These are phyloP conservation scores for Samia ricini DNA, from an alignment of 1,140 invertebrate genomes.

Conservation along the genomic window DNA sequence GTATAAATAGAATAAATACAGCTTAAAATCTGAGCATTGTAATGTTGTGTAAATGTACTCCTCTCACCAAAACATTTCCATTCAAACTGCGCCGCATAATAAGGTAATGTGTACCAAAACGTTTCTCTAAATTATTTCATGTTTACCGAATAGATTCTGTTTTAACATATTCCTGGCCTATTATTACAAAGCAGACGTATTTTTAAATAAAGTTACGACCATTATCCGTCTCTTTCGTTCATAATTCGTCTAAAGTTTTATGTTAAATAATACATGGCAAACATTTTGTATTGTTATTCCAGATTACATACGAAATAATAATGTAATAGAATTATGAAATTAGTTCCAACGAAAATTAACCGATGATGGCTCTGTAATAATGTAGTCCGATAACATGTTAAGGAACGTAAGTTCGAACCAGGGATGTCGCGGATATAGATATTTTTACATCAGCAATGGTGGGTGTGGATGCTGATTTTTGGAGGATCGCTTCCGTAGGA, in stretches of 20 bases:
- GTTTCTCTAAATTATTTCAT: not conserved
- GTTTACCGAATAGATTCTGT: not conserved
- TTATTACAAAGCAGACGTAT: not conserved
- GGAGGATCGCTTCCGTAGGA: no score
- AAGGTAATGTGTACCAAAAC: not conserved
- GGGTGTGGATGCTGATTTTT: no score
- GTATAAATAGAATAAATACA: not conserved
- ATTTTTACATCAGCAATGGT: no score
- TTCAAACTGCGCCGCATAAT: not conserved
- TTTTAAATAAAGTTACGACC: not conserved
- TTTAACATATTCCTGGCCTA: not conserved
- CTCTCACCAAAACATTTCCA: not conserved
- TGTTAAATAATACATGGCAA: not conserved
- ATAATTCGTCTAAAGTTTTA: not conserved
- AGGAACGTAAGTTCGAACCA: no score
- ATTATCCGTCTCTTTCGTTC: not conserved
- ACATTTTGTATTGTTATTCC: no score
- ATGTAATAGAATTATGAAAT: no score
- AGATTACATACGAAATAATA: no score
- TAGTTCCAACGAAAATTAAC: no score
- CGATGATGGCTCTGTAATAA: no score
- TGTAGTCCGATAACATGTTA: no score
- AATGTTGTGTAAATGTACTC: not conserved
- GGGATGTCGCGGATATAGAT: no score
- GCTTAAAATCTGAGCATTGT: not conserved